These are phyloP conservation scores for Drosophila flavopinicola DNA, from an alignment of 2,888 invertebrate genomes.

Conservation along the genomic window DNA sequence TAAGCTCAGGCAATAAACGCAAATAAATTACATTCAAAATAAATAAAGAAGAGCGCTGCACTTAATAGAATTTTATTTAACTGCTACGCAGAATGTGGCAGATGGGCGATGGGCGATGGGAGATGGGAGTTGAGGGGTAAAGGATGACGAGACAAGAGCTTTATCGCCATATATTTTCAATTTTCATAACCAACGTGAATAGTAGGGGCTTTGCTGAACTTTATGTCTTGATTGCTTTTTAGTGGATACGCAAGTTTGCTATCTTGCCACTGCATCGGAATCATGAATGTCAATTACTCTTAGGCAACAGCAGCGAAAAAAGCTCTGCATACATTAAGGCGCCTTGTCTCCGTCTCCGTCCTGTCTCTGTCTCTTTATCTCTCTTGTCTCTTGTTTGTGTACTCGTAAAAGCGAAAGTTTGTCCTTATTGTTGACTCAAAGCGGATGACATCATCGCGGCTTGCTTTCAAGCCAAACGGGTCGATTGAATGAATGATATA, in stretches of 20 bases:
- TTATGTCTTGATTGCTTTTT: constrained; percentile 74
- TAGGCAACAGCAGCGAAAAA: constrained; percentile 19
- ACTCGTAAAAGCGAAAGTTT: constrained; percentile 63
- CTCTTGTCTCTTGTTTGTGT: constrained; percentile 2
- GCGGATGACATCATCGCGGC: constrained; percentile 64
- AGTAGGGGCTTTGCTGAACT: constrained; percentile 6
- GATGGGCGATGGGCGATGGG: not conserved
- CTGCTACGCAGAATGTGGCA: constrained; percentile 8
- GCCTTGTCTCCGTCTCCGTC: constrained; percentile 5
- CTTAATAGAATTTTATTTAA: constrained; percentile 66
- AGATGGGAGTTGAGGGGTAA: not conserved
- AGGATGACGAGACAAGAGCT: constrained; percentile 13
- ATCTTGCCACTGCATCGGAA: constrained; percentile 63
- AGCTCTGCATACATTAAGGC: constrained; percentile 69
- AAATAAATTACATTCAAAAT: constrained; percentile 27
- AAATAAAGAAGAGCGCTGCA: constrained; percentile 36
- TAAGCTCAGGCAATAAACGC: constrained; percentile 53
- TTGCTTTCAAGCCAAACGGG: constrained; percentile 35
- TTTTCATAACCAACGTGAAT: constrained; percentile 62
- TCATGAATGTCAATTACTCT: constrained; percentile 76
- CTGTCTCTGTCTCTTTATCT: not conserved
- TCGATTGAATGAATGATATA: constrained; percentile 23
- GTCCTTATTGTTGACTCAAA: constrained; percentile 59
- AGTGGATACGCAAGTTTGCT: constrained; percentile 60
- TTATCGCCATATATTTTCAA: constrained; percentile 66